Base-by-base conservation (phyloP, 2,113 vertebrate species). In the Sylvietta virens region DNA sequence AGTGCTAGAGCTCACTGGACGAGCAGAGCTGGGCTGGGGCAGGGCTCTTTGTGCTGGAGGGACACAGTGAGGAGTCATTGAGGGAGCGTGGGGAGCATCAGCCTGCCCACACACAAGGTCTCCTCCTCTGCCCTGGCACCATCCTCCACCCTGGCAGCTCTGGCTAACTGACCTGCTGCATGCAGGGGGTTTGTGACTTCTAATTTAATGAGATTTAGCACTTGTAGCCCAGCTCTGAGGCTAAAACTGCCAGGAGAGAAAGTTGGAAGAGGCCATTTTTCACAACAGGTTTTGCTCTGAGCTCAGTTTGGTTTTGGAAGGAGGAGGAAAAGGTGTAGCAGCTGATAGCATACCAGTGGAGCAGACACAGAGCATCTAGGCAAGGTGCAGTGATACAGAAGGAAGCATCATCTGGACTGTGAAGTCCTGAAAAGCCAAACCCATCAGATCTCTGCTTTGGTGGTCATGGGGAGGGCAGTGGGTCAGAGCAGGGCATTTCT, bases 201-300 rank as follows among this genome's bases (percentile, higher is more conserved):
- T 48, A 1, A 22, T 64, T 92, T 65, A 33, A 30, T 21, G 73
- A 57, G 11, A 4, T 62, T 23, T 66, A 67, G 33, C 0, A 0
- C 45, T 84, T 51, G 16, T 33, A 84, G 37, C 50, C 50, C 21
- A 47, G 11, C 51, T 73, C 69, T 66, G 73, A 85, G 45, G 18
- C 47, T 78, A 45, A 48, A 51, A 30, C n/a, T 62, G 47, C 15
- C 53, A 27, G 19, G 44, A 88, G 20, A 20, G 47, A 76, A 47
- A 48, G 15, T 7, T 57, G 20, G 37, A 56, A 78, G 45, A 71
- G 56, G 17, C n/a, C 7, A 2, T 33, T 65, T 56, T 73, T 73
- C 56, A 72, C 54, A 61, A 33, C 11, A 48, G 28, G 21, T 48
- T 81, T 81, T 92, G 44, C 26, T 85, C 28, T 45, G 60, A 66